A percentile compares a stretch with the other conserved stretches of the same genome.
phyloP scores from a whole-genome alignment of 2,888 invertebrate species.

The Drosophila flavopinicola region DNA sequence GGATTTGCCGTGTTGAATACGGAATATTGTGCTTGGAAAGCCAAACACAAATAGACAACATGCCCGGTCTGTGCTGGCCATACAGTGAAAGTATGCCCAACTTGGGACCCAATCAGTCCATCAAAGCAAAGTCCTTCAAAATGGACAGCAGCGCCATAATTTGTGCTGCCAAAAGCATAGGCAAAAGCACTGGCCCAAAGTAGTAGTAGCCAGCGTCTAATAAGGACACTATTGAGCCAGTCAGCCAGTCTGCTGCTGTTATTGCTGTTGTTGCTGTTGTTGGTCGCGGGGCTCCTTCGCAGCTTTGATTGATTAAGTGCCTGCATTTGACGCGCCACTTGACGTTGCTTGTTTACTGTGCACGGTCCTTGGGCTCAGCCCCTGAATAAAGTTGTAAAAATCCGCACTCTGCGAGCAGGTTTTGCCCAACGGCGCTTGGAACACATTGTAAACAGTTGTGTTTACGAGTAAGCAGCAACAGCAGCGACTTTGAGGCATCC shows the following conservation, averaged over 20 bases:
- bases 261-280: constrained; percentile 7
- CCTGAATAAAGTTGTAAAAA: constrained; percentile 67
- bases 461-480: constrained; percentile 30
- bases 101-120: constrained; percentile 53
- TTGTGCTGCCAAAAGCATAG: constrained; percentile 73
- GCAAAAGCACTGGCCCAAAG: constrained; percentile 35
- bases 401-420: constrained; percentile 41
- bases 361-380: constrained; percentile 16
- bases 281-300: constrained; percentile 37
- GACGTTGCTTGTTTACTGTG: constrained; percentile 46
- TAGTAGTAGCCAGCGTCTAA: constrained; percentile 44
- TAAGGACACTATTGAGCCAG: constrained; percentile 55
- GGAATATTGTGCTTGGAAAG: constrained; percentile 4
- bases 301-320: constrained; percentile 75
- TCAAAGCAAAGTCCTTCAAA: constrained; percentile 52
- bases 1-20: constrained; percentile 40
- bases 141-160: constrained; percentile 59
- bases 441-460: constrained; percentile 67
- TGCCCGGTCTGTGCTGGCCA: background rate
- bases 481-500: constrained; percentile 14
- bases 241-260: background rate
- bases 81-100: constrained; percentile 29
- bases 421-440: constrained; percentile 19
- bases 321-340: constrained; percentile 69
- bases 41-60: constrained; percentile 27